Evolutionary conservation across 2,888 invertebrate species (phyloP).

Genomic region (Tortrix viridana): DNA sequence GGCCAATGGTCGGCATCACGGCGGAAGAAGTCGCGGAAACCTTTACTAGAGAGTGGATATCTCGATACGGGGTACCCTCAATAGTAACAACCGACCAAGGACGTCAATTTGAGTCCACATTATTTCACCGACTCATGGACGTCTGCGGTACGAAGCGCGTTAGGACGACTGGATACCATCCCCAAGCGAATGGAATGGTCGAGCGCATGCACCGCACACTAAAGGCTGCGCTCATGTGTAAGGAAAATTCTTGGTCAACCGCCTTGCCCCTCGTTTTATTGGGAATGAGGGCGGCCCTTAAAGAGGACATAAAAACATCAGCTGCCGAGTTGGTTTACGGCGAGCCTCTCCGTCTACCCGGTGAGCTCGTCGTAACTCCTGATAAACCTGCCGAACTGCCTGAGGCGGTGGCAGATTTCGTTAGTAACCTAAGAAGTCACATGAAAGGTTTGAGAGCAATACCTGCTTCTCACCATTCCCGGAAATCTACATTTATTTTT

Average conservation of each 20-base stretch:
- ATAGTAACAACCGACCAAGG: conserved; percentile 38
- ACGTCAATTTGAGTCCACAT: conserved; percentile 37
- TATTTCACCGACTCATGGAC: conserved; percentile 14
- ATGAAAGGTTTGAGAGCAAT: conserved; percentile 14
- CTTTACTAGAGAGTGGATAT: conserved; percentile 31
- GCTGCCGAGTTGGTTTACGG: conserved; percentile 48
- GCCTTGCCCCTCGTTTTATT: conserved; percentile 40
- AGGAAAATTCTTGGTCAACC: conserved; percentile 32
- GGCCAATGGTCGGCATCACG: conserved; percentile 18
- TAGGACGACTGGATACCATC: conserved; percentile 38
- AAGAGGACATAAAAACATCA: conserved; percentile 43
- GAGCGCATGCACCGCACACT: conserved; percentile 43
- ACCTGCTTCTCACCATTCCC: conserved; percentile 8
- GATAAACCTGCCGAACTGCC: background rate
- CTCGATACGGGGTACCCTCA: conserved; percentile 38
- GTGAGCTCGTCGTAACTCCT: conserved; percentile 42
- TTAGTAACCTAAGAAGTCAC: conserved; percentile 8
- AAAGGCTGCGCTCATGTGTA: conserved; percentile 43
- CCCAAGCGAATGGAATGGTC: conserved; percentile 38
- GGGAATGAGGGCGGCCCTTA: conserved; percentile 41
- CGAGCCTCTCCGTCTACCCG: conserved; percentile 45
- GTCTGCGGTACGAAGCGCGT: conserved; percentile 24
- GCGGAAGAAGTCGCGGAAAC: conserved; percentile 39
- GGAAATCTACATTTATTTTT: conserved; percentile 14
- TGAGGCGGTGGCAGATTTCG: conserved; percentile 10